Evolutionary conservation across 2,888 invertebrate species (phyloP).

Genomic region (Hirtodrosophila confusa): DNA sequence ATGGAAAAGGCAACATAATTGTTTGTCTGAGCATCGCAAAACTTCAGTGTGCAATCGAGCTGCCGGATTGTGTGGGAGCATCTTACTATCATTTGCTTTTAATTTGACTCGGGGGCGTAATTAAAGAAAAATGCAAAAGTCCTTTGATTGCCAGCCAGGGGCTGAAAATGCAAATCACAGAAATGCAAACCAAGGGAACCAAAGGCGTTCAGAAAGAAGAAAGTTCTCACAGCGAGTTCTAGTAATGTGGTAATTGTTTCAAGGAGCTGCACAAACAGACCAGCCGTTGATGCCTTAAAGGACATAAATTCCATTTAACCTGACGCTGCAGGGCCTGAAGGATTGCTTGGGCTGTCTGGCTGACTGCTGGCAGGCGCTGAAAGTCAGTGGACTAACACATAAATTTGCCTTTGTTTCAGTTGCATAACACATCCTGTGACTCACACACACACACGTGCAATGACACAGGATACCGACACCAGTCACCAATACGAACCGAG

Average conservation of each 20-base stretch:
- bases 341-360: slow-evolving; percentile 18
- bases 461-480: slow-evolving; percentile 26
- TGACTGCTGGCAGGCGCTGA: slow-evolving; percentile 57
- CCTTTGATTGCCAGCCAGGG: slow-evolving; percentile 66
- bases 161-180: slow-evolving; percentile 60
- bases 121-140: slow-evolving; percentile 75
- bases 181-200: slow-evolving; percentile 30
- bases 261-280: slow-evolving; percentile 34
- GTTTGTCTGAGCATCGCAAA: slow-evolving; percentile 22
- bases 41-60: neutral
- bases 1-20: slow-evolving; percentile 30
- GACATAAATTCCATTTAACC: slow-evolving; percentile 70
- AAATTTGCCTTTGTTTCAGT: slow-evolving; percentile 73
- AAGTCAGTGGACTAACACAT: slow-evolving; percentile 63
- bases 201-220: slow-evolving; percentile 7
- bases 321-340: slow-evolving; percentile 58
- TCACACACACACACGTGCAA: slow-evolving; percentile 32
- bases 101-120: slow-evolving; percentile 75
- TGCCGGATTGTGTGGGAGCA: slow-evolving; percentile 20
- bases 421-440: slow-evolving; percentile 70
- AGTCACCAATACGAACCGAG: slow-evolving; percentile 23
- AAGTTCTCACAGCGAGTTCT: slow-evolving; percentile 10
- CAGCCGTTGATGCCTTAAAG: slow-evolving; percentile 45
- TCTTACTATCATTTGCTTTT: slow-evolving; percentile 71
- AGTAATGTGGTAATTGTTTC: slow-evolving; percentile 65